These are phyloP conservation scores for Benthochromis sp. DNA, from an alignment of 2,113 vertebrate species.

Conservation along the genomic window DNA sequence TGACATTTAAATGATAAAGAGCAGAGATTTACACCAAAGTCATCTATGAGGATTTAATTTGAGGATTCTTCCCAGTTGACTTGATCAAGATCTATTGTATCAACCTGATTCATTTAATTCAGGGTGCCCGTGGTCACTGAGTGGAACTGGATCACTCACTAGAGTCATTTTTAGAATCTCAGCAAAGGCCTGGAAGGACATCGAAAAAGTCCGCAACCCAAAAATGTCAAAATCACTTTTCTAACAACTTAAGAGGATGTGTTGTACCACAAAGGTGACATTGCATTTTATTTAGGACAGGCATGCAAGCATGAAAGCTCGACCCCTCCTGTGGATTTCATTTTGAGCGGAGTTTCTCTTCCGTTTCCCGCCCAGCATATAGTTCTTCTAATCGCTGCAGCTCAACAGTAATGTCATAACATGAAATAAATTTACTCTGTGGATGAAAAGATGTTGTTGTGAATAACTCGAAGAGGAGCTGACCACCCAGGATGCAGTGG, in stretches of 20 bases:
- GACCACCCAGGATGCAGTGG: not conserved
- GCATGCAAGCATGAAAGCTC: not conserved
- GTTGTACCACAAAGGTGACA: not conserved
- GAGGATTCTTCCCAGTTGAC: not conserved
- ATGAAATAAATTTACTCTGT: not conserved
- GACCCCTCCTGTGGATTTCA: not conserved
- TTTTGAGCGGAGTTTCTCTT: not conserved
- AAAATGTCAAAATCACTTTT: not conserved
- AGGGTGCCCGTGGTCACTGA: not conserved
- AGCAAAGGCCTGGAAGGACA: not conserved
- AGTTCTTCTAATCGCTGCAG: not conserved
- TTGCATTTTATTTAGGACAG: not conserved
- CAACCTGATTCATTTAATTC: not conserved
- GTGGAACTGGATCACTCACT: not conserved
- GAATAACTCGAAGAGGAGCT: not conserved
- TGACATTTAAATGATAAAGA: not conserved
- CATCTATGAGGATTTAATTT: not conserved
- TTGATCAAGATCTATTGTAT: not conserved
- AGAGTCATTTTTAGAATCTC: not conserved
- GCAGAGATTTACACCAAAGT: not conserved
- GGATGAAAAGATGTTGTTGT: not conserved
- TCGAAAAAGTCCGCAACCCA: not conserved
- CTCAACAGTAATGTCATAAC: not conserved
- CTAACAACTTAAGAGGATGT: not conserved
- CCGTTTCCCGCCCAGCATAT: not conserved